Evolutionary conservation across 2,113 vertebrate genomes (phyloP), one percentile per base, ranked within the genome.

Genomic region (Panthera leo): DNA sequence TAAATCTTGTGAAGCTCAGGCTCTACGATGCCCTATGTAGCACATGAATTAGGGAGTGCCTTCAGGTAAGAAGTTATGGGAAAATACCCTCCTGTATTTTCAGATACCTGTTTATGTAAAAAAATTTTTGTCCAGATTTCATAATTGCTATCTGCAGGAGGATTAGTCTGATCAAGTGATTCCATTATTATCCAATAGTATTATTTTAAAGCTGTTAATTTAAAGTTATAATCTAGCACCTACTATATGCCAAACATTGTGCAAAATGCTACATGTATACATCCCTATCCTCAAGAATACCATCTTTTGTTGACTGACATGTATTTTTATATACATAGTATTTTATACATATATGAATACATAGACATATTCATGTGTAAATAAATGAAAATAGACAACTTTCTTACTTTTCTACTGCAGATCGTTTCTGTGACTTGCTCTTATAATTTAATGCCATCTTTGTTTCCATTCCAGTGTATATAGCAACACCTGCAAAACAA

Each of bases 361-460:
- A 82, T 25, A 73, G 14, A 29, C 36, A 61, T 63, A 94, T 73
- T 91, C 83, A 89, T 42, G 5, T 53, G 12, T 67, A 96, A 92
- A 92, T 87, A 91, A 91, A 61, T 94, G 11, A 92, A 93, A 91
- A 94, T 25, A 89, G 23, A 82, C 5, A 23, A 18, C 94, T 97
- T 96, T 96, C 99, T 98, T 99, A 99, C 99, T 99, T 99, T 98
- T 99, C 99, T 95, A 99, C 99, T 85, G 99, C 99, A 95, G 99
- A 99, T 96, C 99, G 99, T 97, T 99, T 99, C 98, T 99, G 99
- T 94, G 99, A 99, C 98, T 99, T 99, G 99, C 99, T 99, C 98
- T 99, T 99, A 93, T 99, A 99, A 99, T 99, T 99, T 98, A 99
- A 99, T 73, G 99, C 99, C 99, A 99, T 99, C 98, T 99, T 99